A percentile compares a stretch with the other conserved stretches of the same genome.
Conservation (phyloP, 2,113 vertebrate genomes). For the Microcebus lehilahytsara region DNA sequence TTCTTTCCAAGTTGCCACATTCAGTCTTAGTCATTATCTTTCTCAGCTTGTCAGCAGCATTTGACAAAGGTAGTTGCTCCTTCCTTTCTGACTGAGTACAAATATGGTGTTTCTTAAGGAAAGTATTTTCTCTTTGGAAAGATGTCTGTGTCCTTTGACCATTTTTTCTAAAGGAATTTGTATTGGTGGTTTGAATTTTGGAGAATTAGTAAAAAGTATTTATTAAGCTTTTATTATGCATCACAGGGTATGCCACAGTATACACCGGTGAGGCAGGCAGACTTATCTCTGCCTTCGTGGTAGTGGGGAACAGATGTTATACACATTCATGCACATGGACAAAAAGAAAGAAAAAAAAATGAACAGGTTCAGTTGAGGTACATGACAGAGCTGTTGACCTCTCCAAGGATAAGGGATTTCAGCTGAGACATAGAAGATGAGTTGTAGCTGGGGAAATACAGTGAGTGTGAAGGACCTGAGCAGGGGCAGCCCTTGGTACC, state of each 20-base stretch:
- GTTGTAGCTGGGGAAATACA: not conserved
- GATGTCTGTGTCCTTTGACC: not conserved
- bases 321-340: not conserved
- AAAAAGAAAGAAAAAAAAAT: not conserved
- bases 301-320: not conserved
- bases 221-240: not conserved
- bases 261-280: not conserved
- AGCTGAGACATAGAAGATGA: not conserved
- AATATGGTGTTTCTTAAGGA: not conserved
- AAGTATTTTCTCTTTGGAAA: not conserved
- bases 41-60: not conserved
- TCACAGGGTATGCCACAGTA: not conserved
- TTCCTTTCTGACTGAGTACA: not conserved
- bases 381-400: not conserved
- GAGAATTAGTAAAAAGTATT: not conserved
- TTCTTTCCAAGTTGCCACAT: not conserved
- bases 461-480: not conserved
- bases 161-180: not conserved
- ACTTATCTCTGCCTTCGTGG: not conserved
- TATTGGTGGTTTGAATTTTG: not conserved
- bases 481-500: no score
- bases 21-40: no score
- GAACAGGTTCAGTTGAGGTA: not conserved
- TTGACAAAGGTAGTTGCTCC: not conserved
- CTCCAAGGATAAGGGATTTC: not conserved